phyloP scores from a whole-genome alignment of 2,113 vertebrate species.

The Chascanopsetta lugubris region DNA sequence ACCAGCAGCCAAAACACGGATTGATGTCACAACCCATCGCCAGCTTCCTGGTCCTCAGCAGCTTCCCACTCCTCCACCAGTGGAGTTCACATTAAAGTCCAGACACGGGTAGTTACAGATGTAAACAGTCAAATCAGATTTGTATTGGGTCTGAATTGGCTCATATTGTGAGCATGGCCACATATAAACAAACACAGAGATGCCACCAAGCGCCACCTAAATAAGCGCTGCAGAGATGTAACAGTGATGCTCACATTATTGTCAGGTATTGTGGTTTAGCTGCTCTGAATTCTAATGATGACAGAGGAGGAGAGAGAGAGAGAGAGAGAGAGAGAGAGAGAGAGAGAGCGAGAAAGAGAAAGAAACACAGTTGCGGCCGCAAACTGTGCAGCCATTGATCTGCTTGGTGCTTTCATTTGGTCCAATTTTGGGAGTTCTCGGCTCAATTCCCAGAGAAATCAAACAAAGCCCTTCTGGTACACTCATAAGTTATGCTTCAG shows the following conservation, averaged over 20 bases:
- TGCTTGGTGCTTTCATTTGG: constrained; percentile 67
- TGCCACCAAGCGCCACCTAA: neutral
- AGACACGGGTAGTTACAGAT: too few relatives aligned
- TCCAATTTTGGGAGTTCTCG: constrained; percentile 73
- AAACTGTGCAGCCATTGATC: constrained; percentile 68
- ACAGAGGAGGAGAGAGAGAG: neutral
- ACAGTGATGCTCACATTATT: constrained; percentile 37
- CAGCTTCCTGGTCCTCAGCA: too few relatives aligned
- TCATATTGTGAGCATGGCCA: too few relatives aligned
- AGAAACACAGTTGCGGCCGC: constrained; percentile 47
- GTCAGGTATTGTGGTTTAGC: constrained; percentile 40
- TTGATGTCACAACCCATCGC: too few relatives aligned
- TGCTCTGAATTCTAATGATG: constrained; percentile 42
- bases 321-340: constrained; percentile 21
- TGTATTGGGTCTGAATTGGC: too few relatives aligned
- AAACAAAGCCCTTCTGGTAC: constrained; percentile 75
- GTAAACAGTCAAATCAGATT: too few relatives aligned
- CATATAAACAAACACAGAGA: too few relatives aligned
- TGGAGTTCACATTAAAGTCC: too few relatives aligned
- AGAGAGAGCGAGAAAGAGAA: neutral
- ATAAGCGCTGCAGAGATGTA: constrained; percentile 5
- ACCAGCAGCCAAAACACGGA: too few relatives aligned
- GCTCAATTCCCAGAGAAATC: constrained; percentile 75
- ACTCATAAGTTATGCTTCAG: constrained; percentile 72
- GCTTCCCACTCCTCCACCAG: too few relatives aligned